These are phyloP conservation scores for Euphysa ruthae DNA, from an alignment of 30 jellyfish, hydroid and myxozoan genomes.

Conservation along the genomic window DNA sequence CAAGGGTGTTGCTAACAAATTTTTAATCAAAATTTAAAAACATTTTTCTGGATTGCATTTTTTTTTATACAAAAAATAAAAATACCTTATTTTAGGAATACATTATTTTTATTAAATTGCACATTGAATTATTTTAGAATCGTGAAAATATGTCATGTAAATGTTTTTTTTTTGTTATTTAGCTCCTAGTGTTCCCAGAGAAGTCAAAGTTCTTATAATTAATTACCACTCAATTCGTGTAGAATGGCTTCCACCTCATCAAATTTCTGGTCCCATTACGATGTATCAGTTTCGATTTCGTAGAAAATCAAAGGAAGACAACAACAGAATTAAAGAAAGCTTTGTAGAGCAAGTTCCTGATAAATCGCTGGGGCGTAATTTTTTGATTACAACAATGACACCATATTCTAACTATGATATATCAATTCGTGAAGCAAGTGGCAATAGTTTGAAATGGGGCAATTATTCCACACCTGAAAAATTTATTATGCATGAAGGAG, in stretches of 20 bases:
- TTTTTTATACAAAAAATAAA: no score
- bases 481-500: constrained; percentile 76
- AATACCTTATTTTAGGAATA: no score
- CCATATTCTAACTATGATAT: constrained; percentile 43
- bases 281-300: constrained; percentile 14
- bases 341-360: constrained; percentile 20
- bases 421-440: constrained; percentile 58
- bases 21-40: no score
- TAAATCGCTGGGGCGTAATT: constrained; percentile 4
- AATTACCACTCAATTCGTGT: constrained; percentile 26
- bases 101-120: no score
- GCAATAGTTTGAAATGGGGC: constrained; percentile 60
- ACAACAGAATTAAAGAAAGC: neutral
- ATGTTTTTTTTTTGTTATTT: constrained; percentile 3
- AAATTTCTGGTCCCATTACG: constrained; percentile 39
- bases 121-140: no score
- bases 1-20: no score
- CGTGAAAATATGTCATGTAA: no score
- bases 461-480: constrained; percentile 18
- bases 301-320: constrained; percentile 16
- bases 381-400: neutral
- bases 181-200: constrained; percentile 82
- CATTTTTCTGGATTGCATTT: no score
- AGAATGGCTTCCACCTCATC: constrained; percentile 48
- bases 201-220: constrained; percentile 14